Percentiles rank a stretch among this genome's conserved stretches.
Conservation (phyloP, 2,113 vertebrate genomes). For the Tympanuchus pallidicinctus region DNA sequence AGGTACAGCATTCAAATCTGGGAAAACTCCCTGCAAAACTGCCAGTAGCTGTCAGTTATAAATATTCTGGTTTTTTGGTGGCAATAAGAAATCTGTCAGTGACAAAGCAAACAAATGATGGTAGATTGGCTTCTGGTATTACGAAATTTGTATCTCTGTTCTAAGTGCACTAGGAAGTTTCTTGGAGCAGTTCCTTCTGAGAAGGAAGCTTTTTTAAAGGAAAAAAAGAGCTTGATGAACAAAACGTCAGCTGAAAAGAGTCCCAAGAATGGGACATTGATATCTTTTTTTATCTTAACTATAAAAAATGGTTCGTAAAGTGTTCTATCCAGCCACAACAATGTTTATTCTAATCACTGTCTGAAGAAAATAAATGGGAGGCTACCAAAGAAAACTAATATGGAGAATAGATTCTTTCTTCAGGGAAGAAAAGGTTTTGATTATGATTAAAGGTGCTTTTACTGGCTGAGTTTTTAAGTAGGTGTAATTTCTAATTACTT, state of each 20-base stretch:
- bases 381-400: constrained; percentile 6
- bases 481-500: constrained; percentile 53
- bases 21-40: not conserved
- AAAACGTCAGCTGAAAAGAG: constrained; percentile 1
- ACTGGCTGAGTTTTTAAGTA: not conserved
- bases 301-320: constrained; percentile 54
- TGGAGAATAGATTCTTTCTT: constrained; percentile 8
- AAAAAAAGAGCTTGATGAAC: not conserved
- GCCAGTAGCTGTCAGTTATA: not conserved
- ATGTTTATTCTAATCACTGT: constrained; percentile 45
- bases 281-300: not conserved
- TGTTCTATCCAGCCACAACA: constrained; percentile 8
- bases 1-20: not conserved
- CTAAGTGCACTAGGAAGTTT: not conserved
- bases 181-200: not conserved
- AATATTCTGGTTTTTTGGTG: not conserved
- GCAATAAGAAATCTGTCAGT: no score
- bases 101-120: not conserved
- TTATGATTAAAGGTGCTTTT: constrained; percentile 52
- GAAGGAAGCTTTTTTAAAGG: not conserved
- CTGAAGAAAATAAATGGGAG: constrained; percentile 46
- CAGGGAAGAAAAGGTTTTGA: constrained; percentile 23
- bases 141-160: not conserved
- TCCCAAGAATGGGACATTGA: constrained; percentile 53
- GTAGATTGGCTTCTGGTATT: not conserved